Evolutionary conservation across 1,140 invertebrate genomes (phyloP), one percentile per base, ranked within the genome.

Genomic region (Zeugodacus cucurbitae): DNA sequence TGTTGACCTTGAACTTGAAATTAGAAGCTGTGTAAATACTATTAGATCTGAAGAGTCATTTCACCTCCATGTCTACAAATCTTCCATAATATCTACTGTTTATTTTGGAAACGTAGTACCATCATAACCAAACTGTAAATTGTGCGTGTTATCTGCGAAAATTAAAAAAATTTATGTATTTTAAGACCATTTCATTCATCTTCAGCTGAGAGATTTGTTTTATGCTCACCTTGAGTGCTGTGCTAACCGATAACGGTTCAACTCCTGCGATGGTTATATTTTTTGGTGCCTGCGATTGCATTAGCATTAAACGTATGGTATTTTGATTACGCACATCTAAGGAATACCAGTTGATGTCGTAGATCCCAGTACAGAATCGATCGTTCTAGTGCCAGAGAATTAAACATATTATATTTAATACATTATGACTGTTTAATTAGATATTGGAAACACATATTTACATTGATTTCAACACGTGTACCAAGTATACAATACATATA

Each of bases 401-500:
- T 32, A 6, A 54, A 82, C 82, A 58, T 41, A 37, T 5, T 54
- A 54, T n/a, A 82, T 54, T 26, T 22, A 29, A 26, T 0, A 32
- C 5, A 54, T 2, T 54, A 3, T 3, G 14, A 54, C 5, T 17
- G 17, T 17, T 54, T 4, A 20, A 54, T 54, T 11, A 6, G 58
- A 2, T 8, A 29, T 58, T 59, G 7, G 10, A 85, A 64, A 44
- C 1, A 8, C 6, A 41, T 34, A 86, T 57, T 82, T 85, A 88
- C 88, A 11, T 57, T 59, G n/a, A 62, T 59, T 67, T 88, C 88
- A 32, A 88, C 22, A 14, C 54, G 48, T 29, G 88, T 88, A 22
- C 88, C 88, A 32, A 88, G n/a, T 29, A 88, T 44, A 20, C 88
- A 88, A 67, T 88, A 88, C 48, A 64, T 67, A 67, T 88, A 85